Conservation (phyloP, 2,888 invertebrate species). For the Xestia sexstrigata region DNA sequence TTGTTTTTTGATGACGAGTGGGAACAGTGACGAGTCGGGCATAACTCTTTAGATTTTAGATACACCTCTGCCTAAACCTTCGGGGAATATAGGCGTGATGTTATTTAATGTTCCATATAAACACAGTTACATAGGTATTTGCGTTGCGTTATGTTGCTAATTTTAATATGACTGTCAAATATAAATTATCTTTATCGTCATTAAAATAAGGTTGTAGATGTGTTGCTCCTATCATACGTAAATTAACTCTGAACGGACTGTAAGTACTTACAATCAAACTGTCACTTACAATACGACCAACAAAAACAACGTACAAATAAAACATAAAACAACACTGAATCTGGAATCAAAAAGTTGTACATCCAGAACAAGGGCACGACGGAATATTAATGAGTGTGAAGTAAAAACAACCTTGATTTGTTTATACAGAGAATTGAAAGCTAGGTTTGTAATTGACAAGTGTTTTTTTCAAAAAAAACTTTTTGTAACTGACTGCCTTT, state of each 20-base stretch:
- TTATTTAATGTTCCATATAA: too few species aligned
- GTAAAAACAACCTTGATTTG: conserved; percentile 26
- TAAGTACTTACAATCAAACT: background rate
- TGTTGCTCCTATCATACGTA: background rate
- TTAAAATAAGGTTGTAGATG: background rate
- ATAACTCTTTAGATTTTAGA: too few species aligned
- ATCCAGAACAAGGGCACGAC: conserved; percentile 5
- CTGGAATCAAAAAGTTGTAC: conserved; percentile 34
- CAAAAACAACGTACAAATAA: conserved; percentile 2
- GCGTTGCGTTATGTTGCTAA: background rate
- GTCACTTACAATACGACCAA: conserved; percentile 6
- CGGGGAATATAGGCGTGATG: too few species aligned
- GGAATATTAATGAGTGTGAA: conserved; percentile 48
- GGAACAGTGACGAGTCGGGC: too few species aligned
- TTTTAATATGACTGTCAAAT: background rate
- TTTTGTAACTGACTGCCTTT: too few species aligned
- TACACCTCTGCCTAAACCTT: too few species aligned
- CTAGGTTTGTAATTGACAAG: conserved; percentile 19
- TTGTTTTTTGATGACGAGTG: too few species aligned
- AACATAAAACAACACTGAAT: background rate
- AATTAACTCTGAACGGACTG: background rate
- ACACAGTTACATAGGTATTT: background rate
- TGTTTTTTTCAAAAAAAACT: too few species aligned
- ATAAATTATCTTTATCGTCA: background rate
- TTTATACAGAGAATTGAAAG: conserved; percentile 31